Base-by-base conservation (phyloP, 2,888 invertebrate species). In the Drosophila setosimentum region DNA sequence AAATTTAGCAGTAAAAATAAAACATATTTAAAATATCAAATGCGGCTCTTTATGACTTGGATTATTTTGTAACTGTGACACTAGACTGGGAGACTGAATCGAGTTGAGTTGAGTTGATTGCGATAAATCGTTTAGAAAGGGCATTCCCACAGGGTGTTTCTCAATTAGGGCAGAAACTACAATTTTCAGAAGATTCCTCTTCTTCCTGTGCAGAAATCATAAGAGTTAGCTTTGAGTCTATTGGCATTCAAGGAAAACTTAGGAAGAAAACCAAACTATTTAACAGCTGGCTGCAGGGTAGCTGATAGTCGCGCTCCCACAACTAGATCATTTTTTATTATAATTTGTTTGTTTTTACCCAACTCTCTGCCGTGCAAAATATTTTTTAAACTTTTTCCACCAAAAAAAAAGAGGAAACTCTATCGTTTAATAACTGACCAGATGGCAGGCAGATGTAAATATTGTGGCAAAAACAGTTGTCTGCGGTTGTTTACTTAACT, bases 371-470 rank as follows among this genome's bases (percentile, higher is more conserved):
- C 53, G 73, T 64, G 60, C 51, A 70, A 80, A 84, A 73, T 74
- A 73, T 80, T 67, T 80, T 68, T 60, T 35, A 80, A 81, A 73
- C 57, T 76, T 76, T 67, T 57, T 53, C 35, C 7, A 30, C 35
- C 7, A 30, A 29, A 48, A 48, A 30, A 32, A n/a, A n/a, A n/a
- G 16, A 2, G 3, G 27, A 59, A 24, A 16, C 5, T n/a, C 33
- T 4, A 24, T 16, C 13, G 35, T 29, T 60, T 35, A 37, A 49
- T 37, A 37, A 16, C 16, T 58, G 48, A 24, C 58, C 58, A 54
- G 7, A 32, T 35, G 67, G 49, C 55, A 66, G 54, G 35, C 53
- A 62, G 21, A 29, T 11, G 29, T n/a, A 30, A 24, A 37, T 57
- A 11, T 21, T 21, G 11, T 51, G 30, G 48, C 49, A 68, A 50